Conservation (phyloP, 2,113 vertebrate genomes). For the Rhea americana region DNA sequence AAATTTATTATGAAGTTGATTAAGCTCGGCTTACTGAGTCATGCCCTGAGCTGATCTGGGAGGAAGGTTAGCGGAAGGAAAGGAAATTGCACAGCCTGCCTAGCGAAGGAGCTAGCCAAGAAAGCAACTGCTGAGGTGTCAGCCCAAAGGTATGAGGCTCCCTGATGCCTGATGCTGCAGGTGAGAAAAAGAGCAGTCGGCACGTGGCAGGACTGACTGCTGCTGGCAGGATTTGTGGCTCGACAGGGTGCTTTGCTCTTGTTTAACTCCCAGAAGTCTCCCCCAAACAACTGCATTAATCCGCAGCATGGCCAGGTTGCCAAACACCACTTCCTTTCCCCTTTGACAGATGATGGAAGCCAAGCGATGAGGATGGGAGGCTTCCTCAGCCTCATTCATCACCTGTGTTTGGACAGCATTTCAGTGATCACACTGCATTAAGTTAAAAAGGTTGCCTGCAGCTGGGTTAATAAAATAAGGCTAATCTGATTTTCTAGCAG, state of each 20-base stretch:
- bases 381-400: not conserved
- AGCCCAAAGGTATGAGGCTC: not conserved
- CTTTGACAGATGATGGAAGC: not conserved
- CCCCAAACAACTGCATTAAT: not conserved
- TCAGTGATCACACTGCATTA: not conserved
- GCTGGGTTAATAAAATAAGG: not conserved
- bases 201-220: not conserved
- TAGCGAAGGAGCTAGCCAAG: not conserved
- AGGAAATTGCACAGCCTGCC: not conserved
- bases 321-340: not conserved
- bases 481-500: not conserved
- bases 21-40: conserved; percentile 8
- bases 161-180: not conserved
- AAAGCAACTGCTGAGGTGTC: not conserved
- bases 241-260: not conserved
- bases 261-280: not conserved
- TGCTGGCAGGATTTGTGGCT: not conserved
- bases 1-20: conserved; percentile 7
- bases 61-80: not conserved
- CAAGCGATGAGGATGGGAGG: not conserved
- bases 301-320: not conserved
- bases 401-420: not conserved
- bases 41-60: not conserved
- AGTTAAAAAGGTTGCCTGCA: conserved; percentile 1
- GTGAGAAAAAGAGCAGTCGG: accelerated